Evolutionary conservation across 2,113 vertebrate species (phyloP).

Genomic region (Xiphorhynchus elegans): DNA sequence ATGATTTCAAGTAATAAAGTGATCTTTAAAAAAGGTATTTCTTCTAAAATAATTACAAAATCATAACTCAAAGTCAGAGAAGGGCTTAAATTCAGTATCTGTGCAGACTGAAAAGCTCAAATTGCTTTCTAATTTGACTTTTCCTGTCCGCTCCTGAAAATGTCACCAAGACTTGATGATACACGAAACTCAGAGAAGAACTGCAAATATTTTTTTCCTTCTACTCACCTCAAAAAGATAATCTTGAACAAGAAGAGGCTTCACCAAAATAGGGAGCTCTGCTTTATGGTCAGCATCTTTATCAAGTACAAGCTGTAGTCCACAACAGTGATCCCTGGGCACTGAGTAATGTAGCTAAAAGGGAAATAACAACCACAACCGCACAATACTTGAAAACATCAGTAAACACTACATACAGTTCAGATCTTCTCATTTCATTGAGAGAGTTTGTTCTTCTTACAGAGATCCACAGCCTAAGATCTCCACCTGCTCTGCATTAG

Average conservation of each 20-base stretch:
- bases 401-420: neutral
- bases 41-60: constrained; percentile 44
- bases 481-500: neutral
- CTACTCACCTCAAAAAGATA: neutral
- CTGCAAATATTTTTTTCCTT: neutral
- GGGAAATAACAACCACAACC: neutral
- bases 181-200: constrained; percentile 1
- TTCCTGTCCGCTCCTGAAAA: constrained; percentile 43
- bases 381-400: neutral
- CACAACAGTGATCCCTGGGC: neutral
- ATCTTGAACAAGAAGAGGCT: neutral
- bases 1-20: constrained; percentile 43
- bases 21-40: constrained; percentile 32
- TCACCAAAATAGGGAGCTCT: neutral
- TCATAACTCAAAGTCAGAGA: neutral
- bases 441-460: neutral
- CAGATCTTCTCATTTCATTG: neutral
- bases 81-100: constrained; percentile 16
- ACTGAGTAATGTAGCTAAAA: neutral
- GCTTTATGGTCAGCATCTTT: neutral
- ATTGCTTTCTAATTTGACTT: constrained; percentile 46
- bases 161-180: constrained; percentile 14
- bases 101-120: constrained; percentile 40
- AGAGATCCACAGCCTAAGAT: neutral
- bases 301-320: neutral